Percentiles rank a stretch among this genome's conserved stretches.
Conservation (phyloP, 2,888 invertebrate genomes). For the Sceliomorpha sp. region DNA sequence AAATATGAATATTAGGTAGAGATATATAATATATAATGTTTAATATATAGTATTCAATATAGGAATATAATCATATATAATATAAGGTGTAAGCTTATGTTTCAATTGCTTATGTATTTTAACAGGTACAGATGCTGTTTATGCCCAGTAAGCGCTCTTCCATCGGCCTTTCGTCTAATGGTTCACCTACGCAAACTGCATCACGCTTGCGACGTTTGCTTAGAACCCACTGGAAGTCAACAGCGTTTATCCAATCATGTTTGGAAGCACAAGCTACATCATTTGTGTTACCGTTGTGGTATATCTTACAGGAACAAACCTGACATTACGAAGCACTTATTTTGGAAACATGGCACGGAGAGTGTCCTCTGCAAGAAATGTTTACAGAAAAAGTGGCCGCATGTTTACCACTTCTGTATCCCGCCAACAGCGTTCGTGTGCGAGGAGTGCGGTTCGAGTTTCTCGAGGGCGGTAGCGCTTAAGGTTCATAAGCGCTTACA, state of each 20-base stretch:
- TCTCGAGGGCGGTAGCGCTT: slow-evolving; percentile 88
- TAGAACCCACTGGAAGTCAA: slow-evolving; percentile 90
- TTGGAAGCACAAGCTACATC: slow-evolving; percentile 94
- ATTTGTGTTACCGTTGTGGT: slow-evolving; percentile 92
- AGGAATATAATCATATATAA: background rate
- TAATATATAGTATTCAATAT: no score
- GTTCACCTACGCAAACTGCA: slow-evolving; percentile 92
- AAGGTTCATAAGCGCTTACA: slow-evolving; percentile 93
- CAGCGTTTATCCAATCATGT: slow-evolving; percentile 91
- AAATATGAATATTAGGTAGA: slow-evolving; percentile 81
- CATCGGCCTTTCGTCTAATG: slow-evolving; percentile 94
- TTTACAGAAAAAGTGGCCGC: slow-evolving; percentile 94
- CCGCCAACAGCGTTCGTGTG: slow-evolving; percentile 89
- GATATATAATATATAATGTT: no score
- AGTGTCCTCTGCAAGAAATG: slow-evolving; percentile 92
- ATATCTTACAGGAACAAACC: slow-evolving; percentile 93
- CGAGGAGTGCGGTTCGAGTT: slow-evolving; percentile 89
- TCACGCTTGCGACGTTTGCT: slow-evolving; percentile 92
- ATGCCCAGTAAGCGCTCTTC: slow-evolving; percentile 88
- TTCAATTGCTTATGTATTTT: no score
- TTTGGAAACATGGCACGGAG: slow-evolving; percentile 96
- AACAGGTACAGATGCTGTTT: slow-evolving; percentile 89
- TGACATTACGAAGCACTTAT: slow-evolving; percentile 93
- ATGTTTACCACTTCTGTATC: slow-evolving; percentile 94
- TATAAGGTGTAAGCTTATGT: background rate